phyloP scores from a whole-genome alignment of 2,113 vertebrate species.

The Ceyx margarethae region DNA sequence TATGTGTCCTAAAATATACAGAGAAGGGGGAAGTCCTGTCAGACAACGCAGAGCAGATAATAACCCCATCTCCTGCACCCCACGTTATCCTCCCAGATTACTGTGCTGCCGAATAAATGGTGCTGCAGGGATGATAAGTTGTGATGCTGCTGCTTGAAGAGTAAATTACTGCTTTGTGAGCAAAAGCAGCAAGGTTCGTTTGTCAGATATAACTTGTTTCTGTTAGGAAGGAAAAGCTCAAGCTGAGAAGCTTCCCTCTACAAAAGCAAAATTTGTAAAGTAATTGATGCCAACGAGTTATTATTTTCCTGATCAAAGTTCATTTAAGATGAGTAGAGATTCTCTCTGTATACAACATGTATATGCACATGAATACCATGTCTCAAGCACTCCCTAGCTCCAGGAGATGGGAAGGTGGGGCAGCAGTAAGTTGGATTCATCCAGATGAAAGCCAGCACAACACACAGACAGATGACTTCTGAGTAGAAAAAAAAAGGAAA shows the following conservation, averaged over 20 bases:
- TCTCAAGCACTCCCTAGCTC: neutral
- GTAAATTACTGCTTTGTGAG: conserved; percentile 7
- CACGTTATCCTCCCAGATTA: neutral
- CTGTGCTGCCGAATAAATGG: neutral
- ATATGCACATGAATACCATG: neutral
- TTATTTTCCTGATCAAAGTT: conserved; percentile 50
- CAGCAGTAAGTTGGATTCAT: neutral
- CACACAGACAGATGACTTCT: neutral
- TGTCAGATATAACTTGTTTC: conserved; percentile 23
- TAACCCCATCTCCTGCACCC: neutral
- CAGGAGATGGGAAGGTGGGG: conserved; percentile 42
- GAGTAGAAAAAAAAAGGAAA: neutral
- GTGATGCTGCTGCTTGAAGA: neutral
- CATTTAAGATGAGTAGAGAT: neutral
- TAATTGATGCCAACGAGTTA: conserved; percentile 1
- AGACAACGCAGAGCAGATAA: neutral
- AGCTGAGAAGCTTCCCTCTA: conserved; percentile 12
- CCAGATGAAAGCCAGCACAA: neutral
- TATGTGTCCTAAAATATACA: neutral
- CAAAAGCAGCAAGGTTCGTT: neutral
- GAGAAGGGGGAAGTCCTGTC: neutral
- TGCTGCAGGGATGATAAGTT: neutral
- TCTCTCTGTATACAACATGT: neutral
- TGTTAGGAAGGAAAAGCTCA: conserved; percentile 5
- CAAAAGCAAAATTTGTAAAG: conserved; percentile 49